phyloP scores from a whole-genome alignment of 1,140 invertebrate genomes.

The Pachyrhynchus sulphureomaculatus region DNA sequence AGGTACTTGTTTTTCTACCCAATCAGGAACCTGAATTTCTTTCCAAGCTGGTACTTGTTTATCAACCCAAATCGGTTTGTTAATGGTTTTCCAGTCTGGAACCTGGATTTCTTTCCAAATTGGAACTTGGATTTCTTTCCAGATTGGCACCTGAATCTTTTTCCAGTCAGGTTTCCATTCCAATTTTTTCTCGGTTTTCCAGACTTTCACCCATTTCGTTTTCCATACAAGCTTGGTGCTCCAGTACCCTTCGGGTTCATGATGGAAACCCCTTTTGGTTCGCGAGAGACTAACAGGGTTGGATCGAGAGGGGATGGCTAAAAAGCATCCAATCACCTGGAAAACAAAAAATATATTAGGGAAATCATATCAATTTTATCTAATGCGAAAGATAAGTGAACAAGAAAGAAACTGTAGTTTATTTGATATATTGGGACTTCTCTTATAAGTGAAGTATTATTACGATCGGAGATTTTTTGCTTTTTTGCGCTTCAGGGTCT shows the following conservation, averaged over 20 bases:
- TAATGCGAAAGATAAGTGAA: neutral
- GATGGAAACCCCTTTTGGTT: slow-evolving; percentile 46
- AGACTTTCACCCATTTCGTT: slow-evolving; percentile 61
- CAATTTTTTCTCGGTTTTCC: slow-evolving; percentile 62
- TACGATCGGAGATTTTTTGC: too few relatives aligned
- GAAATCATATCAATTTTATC: neutral
- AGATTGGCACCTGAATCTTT: slow-evolving; percentile 63
- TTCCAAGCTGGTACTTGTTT: slow-evolving; percentile 65
- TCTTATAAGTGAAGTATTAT: too few relatives aligned
- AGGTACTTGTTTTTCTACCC: slow-evolving; percentile 65
- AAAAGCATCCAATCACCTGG: slow-evolving; percentile 52
- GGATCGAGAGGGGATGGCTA: slow-evolving; percentile 49
- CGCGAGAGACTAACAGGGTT: slow-evolving; percentile 53
- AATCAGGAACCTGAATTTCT: slow-evolving; percentile 64
- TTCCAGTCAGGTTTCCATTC: slow-evolving; percentile 64
- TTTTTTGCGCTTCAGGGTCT: too few relatives aligned
- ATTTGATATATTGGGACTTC: too few relatives aligned
- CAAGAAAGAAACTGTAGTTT: slow-evolving; percentile 2
- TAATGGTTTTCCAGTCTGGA: slow-evolving; percentile 63
- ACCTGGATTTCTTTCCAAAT: slow-evolving; percentile 60
- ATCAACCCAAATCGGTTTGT: slow-evolving; percentile 67
- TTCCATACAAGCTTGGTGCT: slow-evolving; percentile 66
- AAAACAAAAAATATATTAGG: slow-evolving; percentile 35
- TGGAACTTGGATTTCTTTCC: slow-evolving; percentile 67
- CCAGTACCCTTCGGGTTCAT: slow-evolving; percentile 64